Percentiles rank a stretch among this genome's conserved stretches.
phyloP scores from a whole-genome alignment of 1,140 invertebrate genomes.

The Drosophila sp. region DNA sequence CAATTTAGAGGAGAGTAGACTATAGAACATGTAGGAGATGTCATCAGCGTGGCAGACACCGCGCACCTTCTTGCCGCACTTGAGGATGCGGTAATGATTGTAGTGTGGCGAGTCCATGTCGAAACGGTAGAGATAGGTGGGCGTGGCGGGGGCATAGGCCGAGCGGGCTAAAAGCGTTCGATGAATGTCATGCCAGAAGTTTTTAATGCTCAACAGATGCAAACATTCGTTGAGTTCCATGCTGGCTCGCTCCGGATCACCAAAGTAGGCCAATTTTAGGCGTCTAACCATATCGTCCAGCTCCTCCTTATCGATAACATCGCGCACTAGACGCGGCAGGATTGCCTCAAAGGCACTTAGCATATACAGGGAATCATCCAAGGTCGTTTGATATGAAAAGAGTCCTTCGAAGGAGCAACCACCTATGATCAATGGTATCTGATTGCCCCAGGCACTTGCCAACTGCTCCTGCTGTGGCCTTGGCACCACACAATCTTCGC shows the following conservation, averaged over 20 bases:
- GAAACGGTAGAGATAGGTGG: slow-evolving; percentile 84
- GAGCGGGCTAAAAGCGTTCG: slow-evolving; percentile 61
- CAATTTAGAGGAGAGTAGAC: slow-evolving; percentile 78
- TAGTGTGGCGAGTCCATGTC: slow-evolving; percentile 76
- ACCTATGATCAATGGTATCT: slow-evolving; percentile 83
- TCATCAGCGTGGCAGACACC: slow-evolving; percentile 86
- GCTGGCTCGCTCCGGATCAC: slow-evolving; percentile 35
- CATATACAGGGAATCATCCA: slow-evolving; percentile 50
- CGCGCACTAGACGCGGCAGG: slow-evolving; percentile 42
- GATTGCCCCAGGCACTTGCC: slow-evolving; percentile 75
- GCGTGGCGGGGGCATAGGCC: slow-evolving; percentile 61
- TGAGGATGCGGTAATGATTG: slow-evolving; percentile 69
- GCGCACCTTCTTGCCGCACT: slow-evolving; percentile 56
- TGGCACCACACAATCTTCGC: slow-evolving; percentile 71
- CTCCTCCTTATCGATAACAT: slow-evolving; percentile 48
- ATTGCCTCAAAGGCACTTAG: slow-evolving; percentile 54
- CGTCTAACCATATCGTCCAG: slow-evolving; percentile 46
- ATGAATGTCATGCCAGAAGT: slow-evolving; percentile 83
- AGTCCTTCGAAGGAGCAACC: slow-evolving; percentile 82
- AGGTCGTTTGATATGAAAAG: slow-evolving; percentile 54
- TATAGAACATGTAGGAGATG: slow-evolving; percentile 86
- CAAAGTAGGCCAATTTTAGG: slow-evolving; percentile 61
- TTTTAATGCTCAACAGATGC: slow-evolving; percentile 64
- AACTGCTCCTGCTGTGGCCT: slow-evolving; percentile 71
- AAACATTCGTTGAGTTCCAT: slow-evolving; percentile 55